Percentiles rank a stretch among this genome's conserved stretches.
These are phyloP conservation scores for Plectus sambesii DNA, from an alignment of 1,140 invertebrate species.

Conservation along the genomic window DNA sequence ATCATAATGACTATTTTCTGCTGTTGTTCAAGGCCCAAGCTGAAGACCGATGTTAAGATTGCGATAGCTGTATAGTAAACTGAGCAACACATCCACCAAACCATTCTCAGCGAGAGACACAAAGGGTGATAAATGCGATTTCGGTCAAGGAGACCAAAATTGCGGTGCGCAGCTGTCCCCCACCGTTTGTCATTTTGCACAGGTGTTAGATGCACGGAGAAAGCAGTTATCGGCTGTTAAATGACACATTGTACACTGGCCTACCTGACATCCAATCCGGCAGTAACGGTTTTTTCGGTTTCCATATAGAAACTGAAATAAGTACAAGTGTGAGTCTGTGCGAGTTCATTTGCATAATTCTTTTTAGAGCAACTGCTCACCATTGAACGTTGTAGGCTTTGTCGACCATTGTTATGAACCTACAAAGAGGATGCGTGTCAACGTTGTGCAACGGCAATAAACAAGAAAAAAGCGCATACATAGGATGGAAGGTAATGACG, in stretches of 20 bases:
- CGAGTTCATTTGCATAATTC: no score
- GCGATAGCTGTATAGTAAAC: no score
- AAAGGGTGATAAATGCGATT: no score
- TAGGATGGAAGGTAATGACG: constrained; percentile 27
- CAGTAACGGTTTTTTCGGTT: constrained; percentile 23
- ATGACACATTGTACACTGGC: constrained; percentile 10
- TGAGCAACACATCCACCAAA: no score
- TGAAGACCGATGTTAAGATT: constrained; percentile 12
- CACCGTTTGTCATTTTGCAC: no score
- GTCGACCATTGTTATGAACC: constrained; percentile 30
- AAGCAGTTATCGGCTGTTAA: no score
- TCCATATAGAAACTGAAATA: constrained; percentile 28
- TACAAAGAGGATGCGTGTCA: constrained; percentile 12
- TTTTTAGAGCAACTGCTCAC: no score
- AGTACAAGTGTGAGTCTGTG: no score
- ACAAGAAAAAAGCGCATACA: constrained; percentile 1
- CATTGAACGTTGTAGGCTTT: constrained; percentile 30
- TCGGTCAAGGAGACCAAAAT: no score
- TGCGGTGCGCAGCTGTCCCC: no score
- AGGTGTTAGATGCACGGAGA: no score
- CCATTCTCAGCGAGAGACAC: no score
- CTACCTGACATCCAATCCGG: constrained; percentile 26
- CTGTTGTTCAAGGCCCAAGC: constrained; percentile 20
- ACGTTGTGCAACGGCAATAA: neutral
- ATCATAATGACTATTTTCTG: constrained; percentile 23